phyloP scores from a whole-genome alignment of 2,888 invertebrate species.

The Seira sanloemensis region DNA sequence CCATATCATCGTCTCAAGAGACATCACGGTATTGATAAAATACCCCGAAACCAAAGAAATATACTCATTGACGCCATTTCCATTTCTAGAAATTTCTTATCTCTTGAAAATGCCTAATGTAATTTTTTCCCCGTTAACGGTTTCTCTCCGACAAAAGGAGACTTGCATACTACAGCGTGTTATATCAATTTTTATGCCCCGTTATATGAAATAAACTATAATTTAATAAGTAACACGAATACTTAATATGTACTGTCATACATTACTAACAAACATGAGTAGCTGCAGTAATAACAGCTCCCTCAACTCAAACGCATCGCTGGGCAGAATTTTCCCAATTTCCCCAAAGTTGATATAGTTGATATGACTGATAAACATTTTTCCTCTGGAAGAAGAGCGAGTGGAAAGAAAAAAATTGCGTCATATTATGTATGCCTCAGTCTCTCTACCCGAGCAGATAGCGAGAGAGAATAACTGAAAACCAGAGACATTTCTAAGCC shows the following conservation, averaged over 20 bases:
- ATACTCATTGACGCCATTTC: slow-evolving; percentile 57
- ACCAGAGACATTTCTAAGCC: background rate
- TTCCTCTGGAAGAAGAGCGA: background rate
- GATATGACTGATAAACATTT: slow-evolving; percentile 28
- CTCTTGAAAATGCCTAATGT: background rate
- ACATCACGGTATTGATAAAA: too few species aligned
- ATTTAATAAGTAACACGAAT: background rate
- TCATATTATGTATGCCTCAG: slow-evolving; percentile 21
- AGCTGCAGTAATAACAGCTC: background rate
- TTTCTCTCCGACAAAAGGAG: background rate
- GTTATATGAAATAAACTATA: background rate
- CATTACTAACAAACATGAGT: background rate
- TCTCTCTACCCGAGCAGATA: background rate
- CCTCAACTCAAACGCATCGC: background rate
- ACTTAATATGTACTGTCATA: background rate
- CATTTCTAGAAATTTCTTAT: slow-evolving; percentile 45
- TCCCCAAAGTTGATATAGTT: slow-evolving; percentile 41
- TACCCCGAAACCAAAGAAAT: background rate
- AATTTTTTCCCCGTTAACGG: background rate
- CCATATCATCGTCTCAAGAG: background rate
- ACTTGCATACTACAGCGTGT: background rate
- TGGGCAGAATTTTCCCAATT: slow-evolving; percentile 51
- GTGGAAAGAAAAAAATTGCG: slow-evolving; percentile 40
- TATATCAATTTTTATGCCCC: background rate
- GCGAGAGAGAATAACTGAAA: background rate